These are phyloP conservation scores for Menura novaehollandiae DNA, from an alignment of 2,113 vertebrate genomes.

Conservation along the genomic window DNA sequence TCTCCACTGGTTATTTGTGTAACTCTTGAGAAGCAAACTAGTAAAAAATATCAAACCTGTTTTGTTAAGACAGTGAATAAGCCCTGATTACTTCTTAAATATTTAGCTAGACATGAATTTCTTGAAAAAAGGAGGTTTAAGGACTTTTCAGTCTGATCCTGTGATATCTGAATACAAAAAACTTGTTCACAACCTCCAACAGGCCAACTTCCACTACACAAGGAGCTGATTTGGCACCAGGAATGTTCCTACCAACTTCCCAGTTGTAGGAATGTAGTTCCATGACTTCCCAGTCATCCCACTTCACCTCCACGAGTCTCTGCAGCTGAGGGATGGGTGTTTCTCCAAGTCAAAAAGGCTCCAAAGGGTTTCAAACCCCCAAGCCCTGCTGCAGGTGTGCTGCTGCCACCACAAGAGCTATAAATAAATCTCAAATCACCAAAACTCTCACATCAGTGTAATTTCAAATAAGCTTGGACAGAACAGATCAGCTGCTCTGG, in stretches of 20 bases:
- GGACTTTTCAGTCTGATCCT: not conserved
- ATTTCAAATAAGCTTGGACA: not conserved
- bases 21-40: not conserved
- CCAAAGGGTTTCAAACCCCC: not conserved
- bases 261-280: too few relatives aligned
- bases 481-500: not conserved
- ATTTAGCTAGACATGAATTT: not conserved
- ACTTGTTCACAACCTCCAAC: not conserved
- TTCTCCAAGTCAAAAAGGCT: not conserved
- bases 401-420: not conserved
- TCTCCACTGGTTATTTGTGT: not conserved
- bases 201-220: not conserved
- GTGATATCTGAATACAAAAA: not conserved
- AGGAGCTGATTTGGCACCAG: not conserved
- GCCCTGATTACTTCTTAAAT: not conserved
- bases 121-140: not conserved
- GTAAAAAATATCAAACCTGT: not conserved
- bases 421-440: not conserved
- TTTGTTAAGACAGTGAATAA: not conserved
- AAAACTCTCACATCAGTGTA: not conserved
- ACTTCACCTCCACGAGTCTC: not conserved
- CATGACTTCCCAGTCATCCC: not conserved
- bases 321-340: not conserved
- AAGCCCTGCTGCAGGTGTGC: not conserved
- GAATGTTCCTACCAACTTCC: not conserved